A percentile compares a stretch with the other conserved stretches of the same genome.
Conservation (phyloP, 2,113 vertebrate genomes). For the Bungarus multicinctus region DNA sequence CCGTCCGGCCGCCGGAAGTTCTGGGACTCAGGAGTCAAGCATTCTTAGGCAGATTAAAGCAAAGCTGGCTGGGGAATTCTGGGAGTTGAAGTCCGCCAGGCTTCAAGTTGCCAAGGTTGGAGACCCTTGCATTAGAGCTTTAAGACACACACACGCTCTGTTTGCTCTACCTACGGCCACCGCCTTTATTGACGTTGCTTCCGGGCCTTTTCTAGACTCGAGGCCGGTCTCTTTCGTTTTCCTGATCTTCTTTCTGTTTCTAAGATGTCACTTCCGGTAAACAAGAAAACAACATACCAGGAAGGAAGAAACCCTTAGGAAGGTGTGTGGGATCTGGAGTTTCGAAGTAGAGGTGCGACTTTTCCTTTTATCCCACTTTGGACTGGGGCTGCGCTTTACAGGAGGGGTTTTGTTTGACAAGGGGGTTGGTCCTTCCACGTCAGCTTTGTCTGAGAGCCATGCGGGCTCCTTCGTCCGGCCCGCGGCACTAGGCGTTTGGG, state of each 20-base stretch:
- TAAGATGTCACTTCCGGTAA: not conserved
- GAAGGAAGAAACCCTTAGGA: conserved; percentile 3
- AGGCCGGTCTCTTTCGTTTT: not conserved
- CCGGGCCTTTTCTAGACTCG: not conserved
- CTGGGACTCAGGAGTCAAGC: not conserved
- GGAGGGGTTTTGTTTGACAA: not conserved
- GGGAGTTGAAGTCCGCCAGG: no score
- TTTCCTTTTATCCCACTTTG: not conserved
- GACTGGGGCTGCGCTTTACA: no score
- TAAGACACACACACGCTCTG: not conserved
- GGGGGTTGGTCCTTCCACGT: no score
- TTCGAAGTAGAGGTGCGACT: not conserved
- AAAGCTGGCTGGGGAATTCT: no score
- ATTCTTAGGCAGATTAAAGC: not conserved
- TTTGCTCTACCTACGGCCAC: not conserved
- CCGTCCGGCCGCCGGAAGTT: not conserved
- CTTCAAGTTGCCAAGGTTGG: no score
- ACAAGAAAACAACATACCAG: not conserved
- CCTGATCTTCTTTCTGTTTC: not conserved
- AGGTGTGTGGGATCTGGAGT: not conserved
- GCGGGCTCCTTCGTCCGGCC: not conserved
- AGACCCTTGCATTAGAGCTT: no score
- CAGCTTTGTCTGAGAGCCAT: not conserved
- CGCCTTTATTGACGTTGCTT: not conserved
- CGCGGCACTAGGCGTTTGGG: not conserved